Conservation (phyloP, 2,797 vertebrate genomes). For the Karalla daura region DNA sequence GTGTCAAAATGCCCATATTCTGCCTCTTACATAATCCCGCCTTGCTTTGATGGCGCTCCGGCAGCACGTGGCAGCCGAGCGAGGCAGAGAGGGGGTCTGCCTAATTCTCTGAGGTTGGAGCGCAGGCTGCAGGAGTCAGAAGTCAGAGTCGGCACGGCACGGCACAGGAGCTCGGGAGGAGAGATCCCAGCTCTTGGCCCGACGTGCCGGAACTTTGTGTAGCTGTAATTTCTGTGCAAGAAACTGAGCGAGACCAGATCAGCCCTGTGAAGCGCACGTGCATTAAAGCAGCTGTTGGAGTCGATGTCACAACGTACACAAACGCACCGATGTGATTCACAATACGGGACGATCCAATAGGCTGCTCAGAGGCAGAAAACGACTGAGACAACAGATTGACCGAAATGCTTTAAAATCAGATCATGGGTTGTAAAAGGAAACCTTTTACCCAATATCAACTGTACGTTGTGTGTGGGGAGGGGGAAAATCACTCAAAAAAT, state of each 20-base stretch:
- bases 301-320: not conserved
- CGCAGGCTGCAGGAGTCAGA: slow-evolving; percentile 1
- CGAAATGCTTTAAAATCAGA: slow-evolving; percentile 41
- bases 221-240: not conserved
- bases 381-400: not conserved
- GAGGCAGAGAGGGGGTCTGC: slow-evolving; percentile 16
- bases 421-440: slow-evolving; percentile 18
- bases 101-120: slow-evolving; percentile 42
- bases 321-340: not conserved
- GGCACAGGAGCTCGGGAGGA: not conserved
- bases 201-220: not conserved
- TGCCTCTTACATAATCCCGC: slow-evolving; percentile 58
- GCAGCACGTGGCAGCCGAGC: slow-evolving; percentile 36
- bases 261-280: not conserved
- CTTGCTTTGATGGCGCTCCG: slow-evolving; percentile 45
- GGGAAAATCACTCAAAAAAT: slow-evolving; percentile 17
- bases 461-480: not conserved
- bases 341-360: not conserved
- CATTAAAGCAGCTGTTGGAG: not conserved
- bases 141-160: not conserved
- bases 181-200: not conserved
- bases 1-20: slow-evolving; percentile 49
- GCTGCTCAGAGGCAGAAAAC: slow-evolving; percentile 14
- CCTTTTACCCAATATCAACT: slow-evolving; percentile 30
- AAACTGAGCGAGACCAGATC: not conserved